Conservation (phyloP, 2,797 vertebrate species). For the Squalus acanthias region DNA sequence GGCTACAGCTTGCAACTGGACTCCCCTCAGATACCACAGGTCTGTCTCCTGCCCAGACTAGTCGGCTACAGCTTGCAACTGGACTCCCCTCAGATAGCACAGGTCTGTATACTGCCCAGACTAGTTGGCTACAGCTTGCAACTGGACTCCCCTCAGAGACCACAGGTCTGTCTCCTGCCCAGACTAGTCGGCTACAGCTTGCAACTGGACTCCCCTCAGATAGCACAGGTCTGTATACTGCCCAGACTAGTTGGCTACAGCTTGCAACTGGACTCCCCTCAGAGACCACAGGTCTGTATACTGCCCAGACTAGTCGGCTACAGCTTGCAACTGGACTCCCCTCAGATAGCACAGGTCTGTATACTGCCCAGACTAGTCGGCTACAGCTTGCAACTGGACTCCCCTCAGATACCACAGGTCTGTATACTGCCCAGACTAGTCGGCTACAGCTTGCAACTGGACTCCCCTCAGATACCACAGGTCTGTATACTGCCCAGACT, state of each 20-base stretch:
- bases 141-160: neutral
- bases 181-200: neutral
- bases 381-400: neutral
- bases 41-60: neutral
- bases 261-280: neutral
- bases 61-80: too few species aligned
- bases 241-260: neutral
- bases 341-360: too few species aligned
- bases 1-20: neutral
- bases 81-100: neutral
- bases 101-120: neutral
- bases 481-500: neutral
- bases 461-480: too few species aligned
- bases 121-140: too few species aligned
- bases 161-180: too few species aligned
- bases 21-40: too few species aligned
- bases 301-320: neutral
- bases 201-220: neutral
- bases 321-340: neutral
- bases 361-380: neutral
- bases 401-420: too few species aligned
- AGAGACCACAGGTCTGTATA: too few species aligned
- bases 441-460: neutral
- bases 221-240: too few species aligned
- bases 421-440: neutral